These are phyloP conservation scores for Arizona elegans DNA, from an alignment of 2,113 vertebrate species.

Conservation along the genomic window DNA sequence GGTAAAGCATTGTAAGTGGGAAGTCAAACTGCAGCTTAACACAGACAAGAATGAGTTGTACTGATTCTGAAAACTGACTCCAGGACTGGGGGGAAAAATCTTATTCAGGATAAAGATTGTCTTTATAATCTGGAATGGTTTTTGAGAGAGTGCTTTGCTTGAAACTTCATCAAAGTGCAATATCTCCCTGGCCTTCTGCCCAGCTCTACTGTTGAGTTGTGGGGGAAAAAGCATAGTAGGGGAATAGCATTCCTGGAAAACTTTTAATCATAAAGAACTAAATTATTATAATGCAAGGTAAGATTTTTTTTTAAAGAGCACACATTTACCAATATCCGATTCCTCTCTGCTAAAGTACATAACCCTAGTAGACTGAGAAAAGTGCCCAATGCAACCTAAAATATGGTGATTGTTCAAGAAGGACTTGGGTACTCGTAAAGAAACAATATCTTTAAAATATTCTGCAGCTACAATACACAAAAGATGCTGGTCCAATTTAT, in stretches of 20 bases:
- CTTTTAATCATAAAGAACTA: background rate
- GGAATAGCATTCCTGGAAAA: background rate
- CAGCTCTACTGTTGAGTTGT: background rate
- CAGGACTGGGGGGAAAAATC: background rate
- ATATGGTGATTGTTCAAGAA: background rate
- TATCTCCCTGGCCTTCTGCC: background rate
- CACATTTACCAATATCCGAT: background rate
- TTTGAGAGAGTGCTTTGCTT: background rate
- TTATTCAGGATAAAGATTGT: background rate
- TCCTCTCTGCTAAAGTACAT: background rate
- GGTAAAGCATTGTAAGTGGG: background rate
- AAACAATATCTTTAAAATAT: background rate
- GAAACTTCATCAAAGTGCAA: background rate
- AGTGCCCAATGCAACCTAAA: background rate
- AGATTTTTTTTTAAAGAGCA: background rate
- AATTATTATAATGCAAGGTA: background rate
- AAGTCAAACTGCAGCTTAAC: background rate
- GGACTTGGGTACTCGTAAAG: background rate
- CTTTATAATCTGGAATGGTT: background rate
- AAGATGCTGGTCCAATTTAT: background rate
- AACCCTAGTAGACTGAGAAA: background rate
- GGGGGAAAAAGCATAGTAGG: background rate
- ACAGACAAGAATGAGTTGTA: background rate
- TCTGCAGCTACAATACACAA: background rate
- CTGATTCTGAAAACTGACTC: background rate